Evolutionary conservation across 1,140 invertebrate genomes (phyloP).

Genomic region (Aphaenogaster floridana): DNA sequence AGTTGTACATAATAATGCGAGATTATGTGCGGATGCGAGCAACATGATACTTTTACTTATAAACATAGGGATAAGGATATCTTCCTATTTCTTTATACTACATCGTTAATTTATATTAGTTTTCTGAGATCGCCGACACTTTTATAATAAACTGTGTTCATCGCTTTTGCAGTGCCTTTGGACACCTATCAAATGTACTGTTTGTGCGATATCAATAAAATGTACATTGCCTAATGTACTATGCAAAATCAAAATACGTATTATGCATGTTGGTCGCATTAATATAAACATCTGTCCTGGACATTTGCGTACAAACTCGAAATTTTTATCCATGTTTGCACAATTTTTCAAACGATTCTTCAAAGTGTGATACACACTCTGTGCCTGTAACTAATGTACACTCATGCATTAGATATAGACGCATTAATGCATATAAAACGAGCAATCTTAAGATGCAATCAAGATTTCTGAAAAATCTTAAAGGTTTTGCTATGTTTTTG

Average conservation of each 20-base stretch:
- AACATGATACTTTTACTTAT: slow-evolving; percentile 30
- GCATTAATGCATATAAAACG: not conserved
- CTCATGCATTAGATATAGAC: not conserved
- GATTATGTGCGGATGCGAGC: slow-evolving; percentile 2
- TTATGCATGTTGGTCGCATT: slow-evolving; percentile 1
- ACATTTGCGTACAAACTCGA: not conserved
- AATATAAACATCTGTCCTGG: slow-evolving; percentile 34
- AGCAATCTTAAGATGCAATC: not conserved
- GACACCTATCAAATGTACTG: slow-evolving; percentile 47
- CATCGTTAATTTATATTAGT: slow-evolving; percentile 1
- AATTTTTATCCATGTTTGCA: slow-evolving; percentile 25
- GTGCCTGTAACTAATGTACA: not conserved
- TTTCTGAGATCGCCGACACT: slow-evolving; percentile 1
- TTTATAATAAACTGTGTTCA: slow-evolving; percentile 52
- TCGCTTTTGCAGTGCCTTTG: slow-evolving; percentile 51
- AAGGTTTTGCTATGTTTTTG: not conserved
- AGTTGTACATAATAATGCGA: slow-evolving; percentile 45
- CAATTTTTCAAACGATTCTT: slow-evolving; percentile 15
- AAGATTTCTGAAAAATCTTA: slow-evolving; percentile 1
- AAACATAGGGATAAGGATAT: slow-evolving; percentile 28
- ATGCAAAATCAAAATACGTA: slow-evolving; percentile 50
- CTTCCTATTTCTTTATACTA: slow-evolving; percentile 39
- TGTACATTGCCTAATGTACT: slow-evolving; percentile 37
- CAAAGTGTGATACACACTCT: not conserved
- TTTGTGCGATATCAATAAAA: slow-evolving; percentile 51